Evolutionary conservation across 2,888 invertebrate species (phyloP), one percentile per base, ranked within the genome.

Genomic region (Amiota minor): DNA sequence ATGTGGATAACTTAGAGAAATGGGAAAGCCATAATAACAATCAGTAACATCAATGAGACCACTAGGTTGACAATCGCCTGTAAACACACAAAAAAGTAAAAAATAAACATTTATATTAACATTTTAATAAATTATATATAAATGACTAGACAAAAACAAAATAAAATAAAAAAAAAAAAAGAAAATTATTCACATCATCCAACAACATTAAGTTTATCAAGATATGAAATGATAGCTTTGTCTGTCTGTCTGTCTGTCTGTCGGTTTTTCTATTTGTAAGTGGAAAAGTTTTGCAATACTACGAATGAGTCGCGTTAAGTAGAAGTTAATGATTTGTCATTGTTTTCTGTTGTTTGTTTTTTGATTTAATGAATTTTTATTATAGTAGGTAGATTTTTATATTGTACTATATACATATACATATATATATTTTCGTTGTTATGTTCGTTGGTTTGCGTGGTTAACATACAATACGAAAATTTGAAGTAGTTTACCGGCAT

Each of bases 21-120:
- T 96, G 0, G 97, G 97, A 87, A 97, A 97, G 0, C 97, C 96
- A 85, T 96, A 97, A 90, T 97, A 97, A 85, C 97, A 97, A 70
- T 94, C 94, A 0, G 94, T 93, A 53, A 97, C 96, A 86, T 97
- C 97, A 45, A 96, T 91, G 2, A 97, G 89, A 9, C 97, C 97
- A 50, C 91, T 89, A 3, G 93, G 93, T 16, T 96, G 91, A 84
- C 96, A 96, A 76, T 91, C 90, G 23, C 91, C 92, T 92, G 88
- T 11, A 47, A 65, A 65, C 9, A 65, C 59, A 12, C 16, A 64
- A 71, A 71, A 69, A 71, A 83, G 73, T 50, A 46, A 74, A 69
- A 76, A 2, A 23, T 23, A 59, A 59, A 18, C 4, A 59, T 18
- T 20, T 59, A 45, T 6, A 62, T 12, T 18, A 45, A 62, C 8